phyloP scores from a whole-genome alignment of 2,797 vertebrate genomes.

The Loriculus beryllinus region DNA sequence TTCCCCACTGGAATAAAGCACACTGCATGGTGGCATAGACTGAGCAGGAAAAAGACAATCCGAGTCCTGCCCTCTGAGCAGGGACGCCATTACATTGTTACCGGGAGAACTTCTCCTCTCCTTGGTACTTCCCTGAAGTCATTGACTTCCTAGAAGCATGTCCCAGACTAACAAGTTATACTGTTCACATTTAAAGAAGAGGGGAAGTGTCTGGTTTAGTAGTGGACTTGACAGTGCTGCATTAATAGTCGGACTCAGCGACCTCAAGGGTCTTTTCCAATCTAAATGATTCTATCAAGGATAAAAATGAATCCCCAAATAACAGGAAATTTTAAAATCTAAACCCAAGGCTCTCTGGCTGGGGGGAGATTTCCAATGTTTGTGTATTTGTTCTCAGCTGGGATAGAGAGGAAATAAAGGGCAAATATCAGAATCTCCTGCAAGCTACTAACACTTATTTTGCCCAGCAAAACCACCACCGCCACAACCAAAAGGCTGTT shows the following conservation, averaged over 20 bases:
- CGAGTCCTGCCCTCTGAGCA: neutral
- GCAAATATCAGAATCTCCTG: neutral
- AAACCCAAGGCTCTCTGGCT: neutral
- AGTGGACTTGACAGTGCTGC: neutral
- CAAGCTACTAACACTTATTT: neutral
- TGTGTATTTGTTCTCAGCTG: neutral
- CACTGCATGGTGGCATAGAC: fast-evolving
- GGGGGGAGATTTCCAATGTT: neutral
- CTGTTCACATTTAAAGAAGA: neutral
- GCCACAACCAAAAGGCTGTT: neutral
- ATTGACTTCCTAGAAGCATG: neutral
- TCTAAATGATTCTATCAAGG: neutral
- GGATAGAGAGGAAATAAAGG: neutral
- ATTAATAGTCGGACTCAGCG: neutral
- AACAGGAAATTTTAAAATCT: neutral
- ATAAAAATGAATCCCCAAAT: neutral
- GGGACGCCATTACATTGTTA: neutral
- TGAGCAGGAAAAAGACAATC: neutral
- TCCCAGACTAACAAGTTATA: neutral
- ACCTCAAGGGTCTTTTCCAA: neutral
- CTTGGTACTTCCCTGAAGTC: neutral
- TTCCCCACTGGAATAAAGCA: neutral
- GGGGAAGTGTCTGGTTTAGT: neutral
- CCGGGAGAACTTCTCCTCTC: neutral
- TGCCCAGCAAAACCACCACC: neutral